Percentiles rank a stretch among this genome's conserved stretches.
These are phyloP conservation scores for Siniperca knerii DNA, from an alignment of 2,113 vertebrate genomes.

Conservation along the genomic window DNA sequence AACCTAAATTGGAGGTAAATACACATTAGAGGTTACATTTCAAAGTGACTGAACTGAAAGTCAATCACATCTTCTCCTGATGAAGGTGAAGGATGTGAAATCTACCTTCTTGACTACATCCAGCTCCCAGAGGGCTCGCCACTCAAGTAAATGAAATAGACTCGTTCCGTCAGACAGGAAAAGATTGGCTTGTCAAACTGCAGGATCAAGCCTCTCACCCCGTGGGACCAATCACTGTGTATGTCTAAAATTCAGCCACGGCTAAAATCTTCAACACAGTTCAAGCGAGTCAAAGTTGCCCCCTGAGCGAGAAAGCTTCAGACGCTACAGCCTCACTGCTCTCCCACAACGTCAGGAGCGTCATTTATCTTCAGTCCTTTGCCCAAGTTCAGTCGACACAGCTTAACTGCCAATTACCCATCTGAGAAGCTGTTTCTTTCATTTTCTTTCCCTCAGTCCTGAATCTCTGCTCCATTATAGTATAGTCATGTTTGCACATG, in stretches of 20 bases:
- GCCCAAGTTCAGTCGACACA: not conserved
- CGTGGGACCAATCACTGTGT: constrained; percentile 17
- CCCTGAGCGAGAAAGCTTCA: constrained; percentile 5
- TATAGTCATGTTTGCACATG: not conserved
- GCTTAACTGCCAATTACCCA: constrained; percentile 22
- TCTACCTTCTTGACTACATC: not conserved
- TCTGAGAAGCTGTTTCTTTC: constrained; percentile 3
- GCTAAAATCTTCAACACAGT: constrained; percentile 25
- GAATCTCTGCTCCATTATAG: not conserved
- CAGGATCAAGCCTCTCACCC: constrained; percentile 33
- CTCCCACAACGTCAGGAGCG: not conserved
- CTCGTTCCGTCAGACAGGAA: constrained; percentile 8
- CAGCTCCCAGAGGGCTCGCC: constrained; percentile 22
- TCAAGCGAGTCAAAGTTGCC: constrained; percentile 26
- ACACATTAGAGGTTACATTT: not conserved
- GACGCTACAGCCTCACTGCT: not conserved
- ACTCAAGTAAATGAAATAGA: constrained; percentile 54
- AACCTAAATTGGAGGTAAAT: not conserved
- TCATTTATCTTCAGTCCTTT: constrained; percentile 26
- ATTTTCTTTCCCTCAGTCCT: not conserved
- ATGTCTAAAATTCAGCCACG: constrained; percentile 21
- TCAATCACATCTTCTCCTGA: constrained; percentile 2
- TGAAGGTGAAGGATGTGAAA: constrained; percentile 28
- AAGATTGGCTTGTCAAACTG: constrained; percentile 30
- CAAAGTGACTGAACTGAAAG: not conserved